phyloP scores from a whole-genome alignment of 2,888 invertebrate genomes.

The Gisinianus flammeolus region DNA sequence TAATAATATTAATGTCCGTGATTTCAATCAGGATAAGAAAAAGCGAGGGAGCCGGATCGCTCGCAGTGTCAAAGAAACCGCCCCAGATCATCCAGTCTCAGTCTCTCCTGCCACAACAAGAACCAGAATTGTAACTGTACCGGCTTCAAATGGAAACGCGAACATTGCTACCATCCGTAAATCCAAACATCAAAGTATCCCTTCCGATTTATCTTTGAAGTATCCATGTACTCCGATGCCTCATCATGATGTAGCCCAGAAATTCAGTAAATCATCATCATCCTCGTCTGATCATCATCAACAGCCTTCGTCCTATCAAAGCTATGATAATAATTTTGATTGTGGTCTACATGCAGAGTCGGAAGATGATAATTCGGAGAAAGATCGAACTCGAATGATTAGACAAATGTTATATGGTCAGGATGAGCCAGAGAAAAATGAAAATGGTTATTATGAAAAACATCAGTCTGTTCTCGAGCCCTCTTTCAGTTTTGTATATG shows the following conservation, averaged over 20 bases:
- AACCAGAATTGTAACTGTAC: no score
- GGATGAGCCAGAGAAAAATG: neutral
- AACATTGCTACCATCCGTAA: neutral
- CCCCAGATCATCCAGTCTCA: neutral
- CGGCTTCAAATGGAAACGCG: neutral
- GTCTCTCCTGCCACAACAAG: neutral
- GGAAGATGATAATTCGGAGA: neutral
- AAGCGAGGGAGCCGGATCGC: slow-evolving; percentile 19
- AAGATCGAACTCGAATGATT: slow-evolving; percentile 19
- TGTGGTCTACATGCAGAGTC: neutral
- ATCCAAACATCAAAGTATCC: neutral
- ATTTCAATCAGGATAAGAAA: slow-evolving; percentile 27
- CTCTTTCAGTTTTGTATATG: slow-evolving; percentile 25
- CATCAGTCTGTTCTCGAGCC: neutral
- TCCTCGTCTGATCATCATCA: neutral
- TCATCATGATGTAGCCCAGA: neutral
- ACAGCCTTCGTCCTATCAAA: slow-evolving; percentile 1
- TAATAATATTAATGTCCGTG: slow-evolving; percentile 23
- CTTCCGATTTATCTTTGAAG: neutral
- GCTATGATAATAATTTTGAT: neutral
- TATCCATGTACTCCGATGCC: neutral
- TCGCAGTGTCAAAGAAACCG: slow-evolving; percentile 20
- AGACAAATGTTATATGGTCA: slow-evolving; percentile 28
- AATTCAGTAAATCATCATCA: neutral
- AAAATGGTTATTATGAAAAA: neutral